Evolutionary conservation across 2,797 vertebrate genomes (phyloP).

Genomic region (Phataginus tricuspis): DNA sequence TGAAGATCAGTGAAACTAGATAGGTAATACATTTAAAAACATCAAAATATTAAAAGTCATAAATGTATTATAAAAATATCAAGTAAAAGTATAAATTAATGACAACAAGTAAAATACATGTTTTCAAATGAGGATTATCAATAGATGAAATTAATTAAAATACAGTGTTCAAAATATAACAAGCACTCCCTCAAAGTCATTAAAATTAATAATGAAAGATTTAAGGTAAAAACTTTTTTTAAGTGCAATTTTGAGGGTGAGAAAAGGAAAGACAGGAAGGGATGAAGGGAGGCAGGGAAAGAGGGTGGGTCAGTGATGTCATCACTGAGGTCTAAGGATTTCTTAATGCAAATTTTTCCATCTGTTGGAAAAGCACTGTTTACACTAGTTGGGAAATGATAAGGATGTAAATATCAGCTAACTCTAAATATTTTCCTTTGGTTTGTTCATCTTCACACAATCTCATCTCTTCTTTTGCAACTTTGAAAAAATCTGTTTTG

Average conservation of each 20-base stretch:
- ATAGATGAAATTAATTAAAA: background rate
- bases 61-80: background rate
- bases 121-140: background rate
- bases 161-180: background rate
- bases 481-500: background rate
- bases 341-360: background rate
- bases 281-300: too few species aligned
- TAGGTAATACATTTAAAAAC: constrained; percentile 5
- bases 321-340: background rate
- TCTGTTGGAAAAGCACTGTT: background rate
- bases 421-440: background rate
- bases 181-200: background rate
- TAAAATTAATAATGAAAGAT: background rate
- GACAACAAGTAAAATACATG: background rate
- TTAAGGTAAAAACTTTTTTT: background rate
- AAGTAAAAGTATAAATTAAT: background rate
- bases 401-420: background rate
- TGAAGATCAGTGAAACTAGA: background rate
- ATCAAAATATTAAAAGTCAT: background rate
- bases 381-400: background rate
- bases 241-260: background rate
- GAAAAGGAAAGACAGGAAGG: background rate
- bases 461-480: background rate
- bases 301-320: too few species aligned
- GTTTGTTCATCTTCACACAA: background rate